Evolutionary conservation across 2,797 vertebrate species (phyloP), one percentile per base, ranked within the genome.

Genomic region (Argyrosomus regius): DNA sequence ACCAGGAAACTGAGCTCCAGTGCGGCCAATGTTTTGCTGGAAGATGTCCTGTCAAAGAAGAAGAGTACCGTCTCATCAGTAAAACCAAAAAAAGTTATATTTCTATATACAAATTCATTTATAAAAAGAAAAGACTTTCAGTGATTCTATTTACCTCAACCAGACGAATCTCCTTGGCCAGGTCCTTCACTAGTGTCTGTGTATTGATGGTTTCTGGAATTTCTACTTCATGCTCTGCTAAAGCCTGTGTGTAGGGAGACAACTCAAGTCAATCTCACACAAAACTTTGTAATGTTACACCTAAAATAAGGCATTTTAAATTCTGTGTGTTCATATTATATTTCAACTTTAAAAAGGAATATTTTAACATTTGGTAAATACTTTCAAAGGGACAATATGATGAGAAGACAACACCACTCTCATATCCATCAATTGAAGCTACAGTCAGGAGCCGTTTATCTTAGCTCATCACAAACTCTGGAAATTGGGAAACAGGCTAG

Each of bases 121-220:
- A 22, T 22, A 8, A 24, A 14, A 24, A 18, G 13, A 41, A 50
- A 52, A 41, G 61, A 28, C 4, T 26, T 73, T 43, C 2, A 53
- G 3, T 53, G 17, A 73, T 65, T 67, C 35, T 12, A 26, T 14
- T 94, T 91, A 98, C 97, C 95, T 98, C 97, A 74, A 97, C 97
- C 74, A 98, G 94, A 49, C 97, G 96, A 75, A 98, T 97, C 93
- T 99, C 97, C 88, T 97, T 98, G 80, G 96, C 97, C 88, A 98
- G 91, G 83, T 98, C 97, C 90, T 97, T 98, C 74, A 99, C 96
- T 57, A 98, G 93, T 46, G 96, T 96, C 63, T 95, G 95, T 1
- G 96, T 98, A 72, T 97, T 96, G 71, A 99, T 96, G 17, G 95
- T 97, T 82, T 98, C 97, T 1, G 98, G 98, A 80, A 99, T 98